Evolutionary conservation across 2,113 vertebrate species (phyloP).

Genomic region (Meles meles): DNA sequence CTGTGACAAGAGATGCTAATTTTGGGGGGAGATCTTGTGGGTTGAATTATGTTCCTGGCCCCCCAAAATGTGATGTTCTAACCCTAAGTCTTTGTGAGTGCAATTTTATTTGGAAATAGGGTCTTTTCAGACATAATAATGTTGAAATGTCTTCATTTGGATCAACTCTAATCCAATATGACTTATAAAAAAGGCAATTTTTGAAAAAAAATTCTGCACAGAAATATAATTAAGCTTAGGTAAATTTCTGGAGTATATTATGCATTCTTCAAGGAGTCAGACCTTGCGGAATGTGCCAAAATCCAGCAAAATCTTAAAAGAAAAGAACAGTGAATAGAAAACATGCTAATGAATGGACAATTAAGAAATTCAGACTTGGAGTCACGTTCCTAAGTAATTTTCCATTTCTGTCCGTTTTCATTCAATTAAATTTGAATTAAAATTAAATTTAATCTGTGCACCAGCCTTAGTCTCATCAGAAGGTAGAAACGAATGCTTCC

Average conservation of each 20-base stretch:
- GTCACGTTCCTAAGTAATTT: background rate
- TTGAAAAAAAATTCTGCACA: background rate
- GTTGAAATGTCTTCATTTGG: background rate
- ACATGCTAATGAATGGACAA: background rate
- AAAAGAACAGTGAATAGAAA: background rate
- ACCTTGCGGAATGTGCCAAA: background rate
- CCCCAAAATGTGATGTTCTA: background rate
- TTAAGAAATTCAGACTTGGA: background rate
- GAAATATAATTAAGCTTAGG: background rate
- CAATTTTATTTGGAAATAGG: background rate
- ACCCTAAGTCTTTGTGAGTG: background rate
- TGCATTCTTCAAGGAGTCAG: background rate
- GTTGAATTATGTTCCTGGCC: background rate
- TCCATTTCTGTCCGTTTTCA: background rate
- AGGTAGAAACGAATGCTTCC: background rate
- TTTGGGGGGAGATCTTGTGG: fast-evolving
- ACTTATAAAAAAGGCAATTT: background rate
- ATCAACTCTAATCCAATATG: background rate
- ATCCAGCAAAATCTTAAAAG: background rate
- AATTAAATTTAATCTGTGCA: fast-evolving
- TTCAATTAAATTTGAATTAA: slow-evolving; percentile 46
- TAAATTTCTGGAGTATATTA: background rate
- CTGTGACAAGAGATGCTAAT: background rate
- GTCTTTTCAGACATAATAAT: background rate
- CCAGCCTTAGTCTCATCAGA: background rate